Conservation (phyloP, 1,140 invertebrate genomes). For the Drosophila rhopaloa region DNA sequence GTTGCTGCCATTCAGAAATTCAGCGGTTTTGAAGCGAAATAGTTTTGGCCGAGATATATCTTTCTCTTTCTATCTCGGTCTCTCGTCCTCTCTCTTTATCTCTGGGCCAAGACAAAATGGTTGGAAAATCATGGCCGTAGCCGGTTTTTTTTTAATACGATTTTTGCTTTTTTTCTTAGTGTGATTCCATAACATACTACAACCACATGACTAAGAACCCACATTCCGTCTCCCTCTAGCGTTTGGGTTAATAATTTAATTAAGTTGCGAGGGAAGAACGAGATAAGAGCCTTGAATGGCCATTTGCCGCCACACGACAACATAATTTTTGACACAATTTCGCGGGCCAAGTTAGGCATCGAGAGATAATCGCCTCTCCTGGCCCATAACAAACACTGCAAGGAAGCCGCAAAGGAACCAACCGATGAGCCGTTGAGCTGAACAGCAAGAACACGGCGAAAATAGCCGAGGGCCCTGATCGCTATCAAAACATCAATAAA, state of each 20-base stretch:
- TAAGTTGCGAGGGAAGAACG: conserved; percentile 60
- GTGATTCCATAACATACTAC: conserved; percentile 5
- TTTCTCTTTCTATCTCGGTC: conserved; percentile 27
- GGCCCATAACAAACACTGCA: conserved; percentile 68
- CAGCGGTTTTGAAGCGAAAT: conserved; percentile 43
- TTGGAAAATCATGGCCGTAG: conserved; percentile 78
- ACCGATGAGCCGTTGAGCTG: neutral
- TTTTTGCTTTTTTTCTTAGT: conserved; percentile 20
- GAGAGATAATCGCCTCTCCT: conserved; percentile 60
- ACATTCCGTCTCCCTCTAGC: conserved; percentile 4
- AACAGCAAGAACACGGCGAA: conserved; percentile 9
- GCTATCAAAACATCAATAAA: conserved; percentile 84
- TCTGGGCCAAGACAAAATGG: conserved; percentile 71
- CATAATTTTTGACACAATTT: conserved; percentile 83
- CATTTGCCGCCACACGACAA: conserved; percentile 53
- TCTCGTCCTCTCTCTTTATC: neutral
- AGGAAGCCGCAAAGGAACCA: conserved; percentile 13
- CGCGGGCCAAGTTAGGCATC: conserved; percentile 61
- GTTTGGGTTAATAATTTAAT: conserved; percentile 67
- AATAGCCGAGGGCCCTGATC: conserved; percentile 76
- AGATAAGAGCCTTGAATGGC: conserved; percentile 46
- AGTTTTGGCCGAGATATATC: conserved; percentile 28
- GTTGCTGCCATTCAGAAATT: conserved; percentile 70
- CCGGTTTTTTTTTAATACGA: conserved; percentile 67
- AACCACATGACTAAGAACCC: conserved; percentile 14